Base-by-base conservation (phyloP, 2,113 vertebrate species). In the Dipodomys spectabilis region DNA sequence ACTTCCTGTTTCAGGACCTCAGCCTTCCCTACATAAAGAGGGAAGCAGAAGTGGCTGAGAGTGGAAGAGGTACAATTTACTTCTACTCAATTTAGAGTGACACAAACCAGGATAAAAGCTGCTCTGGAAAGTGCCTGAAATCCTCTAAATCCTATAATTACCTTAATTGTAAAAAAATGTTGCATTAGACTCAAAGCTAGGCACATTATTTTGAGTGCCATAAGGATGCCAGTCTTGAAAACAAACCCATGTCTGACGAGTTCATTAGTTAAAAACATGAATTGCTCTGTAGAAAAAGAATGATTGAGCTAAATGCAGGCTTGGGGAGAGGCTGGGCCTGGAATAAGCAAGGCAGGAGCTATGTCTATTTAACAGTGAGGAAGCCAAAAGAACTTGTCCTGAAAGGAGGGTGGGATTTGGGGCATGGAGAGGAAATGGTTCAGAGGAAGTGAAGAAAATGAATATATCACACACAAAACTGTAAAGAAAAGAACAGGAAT, bases 1-100 rank as follows among this genome's bases (percentile, higher is more conserved):
- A 94, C 60, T 96, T 94, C 95, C 91, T 90, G 57, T 35, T 96
- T 45, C 60, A 11, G 10, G 80, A 49, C 44, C n/a, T 73, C 23
- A 15, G 77, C 39, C 93, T 96, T 86, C 77, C 44, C 75, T 84
- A 79, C 16, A 27, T n/a, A 84, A 39, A 53, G 35, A 7, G 4
- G 79, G 67, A 75, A 71, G 49, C 45, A 44, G 68, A 32, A 49
- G 13, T 64, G 19, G 5, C 20, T 3, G 11, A 32, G 30, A 4
- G 18, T 0, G 64, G n/a, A 25, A 74, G 11, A 53, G 6, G 13
- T 5, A 5, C 25, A 13, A 2, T 73, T 86, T 85, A 27, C 16
- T 93, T 86, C 35, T 93, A 57, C 15, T 80, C 82, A 68, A 73
- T 74, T 73, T 78, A 60, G 32, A 20, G 6, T 19, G 39, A 8